phyloP scores from a whole-genome alignment of 2,888 invertebrate genomes.

The Drosophila mimetica region DNA sequence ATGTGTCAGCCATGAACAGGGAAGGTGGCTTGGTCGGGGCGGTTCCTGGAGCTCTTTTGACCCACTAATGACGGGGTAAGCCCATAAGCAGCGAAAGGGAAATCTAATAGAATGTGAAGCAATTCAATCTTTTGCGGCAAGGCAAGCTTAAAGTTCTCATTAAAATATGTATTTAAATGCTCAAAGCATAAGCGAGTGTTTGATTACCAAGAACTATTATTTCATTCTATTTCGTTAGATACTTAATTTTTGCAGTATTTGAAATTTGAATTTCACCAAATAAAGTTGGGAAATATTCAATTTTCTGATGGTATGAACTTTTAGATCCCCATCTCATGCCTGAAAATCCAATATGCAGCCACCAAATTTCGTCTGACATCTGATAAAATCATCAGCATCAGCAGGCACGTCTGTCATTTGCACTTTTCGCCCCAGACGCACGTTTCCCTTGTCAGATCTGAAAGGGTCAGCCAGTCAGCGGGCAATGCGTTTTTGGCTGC shows the following conservation, averaged over 20 bases:
- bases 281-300: background rate
- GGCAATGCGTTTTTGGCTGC: conserved; percentile 43
- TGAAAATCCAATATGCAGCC: conserved; percentile 11
- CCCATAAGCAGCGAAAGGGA: conserved; percentile 31
- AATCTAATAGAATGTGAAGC: conserved; percentile 23
- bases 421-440: conserved; percentile 24
- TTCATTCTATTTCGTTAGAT: background rate
- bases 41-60: conserved; percentile 25
- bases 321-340: conserved; percentile 4
- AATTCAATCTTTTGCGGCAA: background rate
- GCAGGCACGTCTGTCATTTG: conserved; percentile 34
- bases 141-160: background rate
- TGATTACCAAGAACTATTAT: background rate
- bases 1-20: conserved; percentile 26
- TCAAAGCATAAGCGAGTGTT: background rate
- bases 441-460: conserved; percentile 1
- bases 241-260: background rate
- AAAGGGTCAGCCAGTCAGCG: conserved; percentile 33
- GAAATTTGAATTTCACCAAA: background rate
- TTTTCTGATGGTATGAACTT: conserved; percentile 8
- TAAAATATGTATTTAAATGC: no score
- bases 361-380: conserved; percentile 20
- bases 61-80: conserved; percentile 40
- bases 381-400: conserved; percentile 38
- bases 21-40: background rate